Percentiles rank a stretch among this genome's conserved stretches.
Conservation (phyloP, 2,113 vertebrate genomes). For the Enhydra lutris region DNA sequence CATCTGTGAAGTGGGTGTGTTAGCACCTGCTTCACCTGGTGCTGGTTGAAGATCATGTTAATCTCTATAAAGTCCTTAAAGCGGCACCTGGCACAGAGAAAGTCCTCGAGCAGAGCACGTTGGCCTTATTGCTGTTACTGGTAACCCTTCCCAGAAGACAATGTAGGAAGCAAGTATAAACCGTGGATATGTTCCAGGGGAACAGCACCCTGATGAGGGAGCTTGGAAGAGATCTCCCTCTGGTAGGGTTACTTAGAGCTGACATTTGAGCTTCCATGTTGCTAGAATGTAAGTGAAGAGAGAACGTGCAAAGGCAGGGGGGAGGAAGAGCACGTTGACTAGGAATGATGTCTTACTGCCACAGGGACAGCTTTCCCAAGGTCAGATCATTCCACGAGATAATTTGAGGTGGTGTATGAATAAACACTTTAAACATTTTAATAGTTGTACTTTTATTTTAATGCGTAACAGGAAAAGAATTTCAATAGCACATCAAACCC, state of each 20-base stretch:
- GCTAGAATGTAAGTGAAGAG: neutral
- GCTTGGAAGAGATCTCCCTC: neutral
- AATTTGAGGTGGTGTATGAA: neutral
- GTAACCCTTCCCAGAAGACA: neutral
- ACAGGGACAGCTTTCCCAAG: neutral
- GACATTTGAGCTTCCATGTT: neutral
- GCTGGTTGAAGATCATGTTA: neutral
- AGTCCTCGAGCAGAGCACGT: accelerated
- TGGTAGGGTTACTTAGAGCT: neutral
- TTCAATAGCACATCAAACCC: neutral
- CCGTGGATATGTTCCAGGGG: accelerated
- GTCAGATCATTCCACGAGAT: neutral
- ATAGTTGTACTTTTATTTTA: constrained; percentile 34
- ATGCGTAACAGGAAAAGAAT: constrained; percentile 51
- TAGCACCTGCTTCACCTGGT: neutral
- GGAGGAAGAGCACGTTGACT: accelerated
- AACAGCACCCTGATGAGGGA: neutral
- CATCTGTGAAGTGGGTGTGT: neutral
- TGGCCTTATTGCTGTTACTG: neutral
- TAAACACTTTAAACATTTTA: constrained; percentile 1
- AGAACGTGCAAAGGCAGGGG: neutral
- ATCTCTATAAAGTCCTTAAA: neutral
- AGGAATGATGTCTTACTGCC: neutral
- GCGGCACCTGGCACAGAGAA: neutral
- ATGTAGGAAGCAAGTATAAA: neutral